These are phyloP conservation scores for Apomyelois bistriatella DNA, from an alignment of 2,888 invertebrate genomes.

Conservation along the genomic window DNA sequence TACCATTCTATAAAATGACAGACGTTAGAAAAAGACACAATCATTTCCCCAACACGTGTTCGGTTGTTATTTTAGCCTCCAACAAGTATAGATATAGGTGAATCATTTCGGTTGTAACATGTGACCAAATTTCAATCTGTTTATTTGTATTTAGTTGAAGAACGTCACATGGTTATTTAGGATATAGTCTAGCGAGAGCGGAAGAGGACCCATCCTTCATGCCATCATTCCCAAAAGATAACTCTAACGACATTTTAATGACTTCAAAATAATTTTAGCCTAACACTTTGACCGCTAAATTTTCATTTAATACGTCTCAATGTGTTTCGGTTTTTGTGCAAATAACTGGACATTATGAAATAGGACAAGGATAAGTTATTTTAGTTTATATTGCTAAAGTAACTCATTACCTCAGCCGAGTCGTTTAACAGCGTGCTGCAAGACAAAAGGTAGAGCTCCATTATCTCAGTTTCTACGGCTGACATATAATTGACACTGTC, in stretches of 20 bases:
- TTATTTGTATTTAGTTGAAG: background rate
- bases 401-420: conserved; percentile 48
- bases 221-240: conserved; percentile 25
- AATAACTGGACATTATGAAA: conserved; percentile 31
- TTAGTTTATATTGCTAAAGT: conserved; percentile 42
- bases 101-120: background rate
- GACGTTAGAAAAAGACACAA: background rate
- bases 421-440: conserved; percentile 32
- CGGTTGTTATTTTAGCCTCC: conserved; percentile 1
- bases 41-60: background rate
- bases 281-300: background rate
- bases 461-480: conserved; percentile 46
- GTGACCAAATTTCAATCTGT: background rate
- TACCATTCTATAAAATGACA: too few relatives aligned
- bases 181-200: conserved; percentile 23
- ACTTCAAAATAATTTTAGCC: conserved; percentile 23
- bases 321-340: conserved; percentile 9
- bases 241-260: conserved; percentile 41
- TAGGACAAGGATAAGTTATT: conserved; percentile 47
- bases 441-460: conserved; percentile 53
- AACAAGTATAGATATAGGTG: background rate
- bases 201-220: conserved; percentile 23
- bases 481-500: conserved; percentile 51
- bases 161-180: background rate
- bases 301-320: background rate